Conservation (phyloP, 1,140 invertebrate genomes). For the Philopotamus ludificatus region DNA sequence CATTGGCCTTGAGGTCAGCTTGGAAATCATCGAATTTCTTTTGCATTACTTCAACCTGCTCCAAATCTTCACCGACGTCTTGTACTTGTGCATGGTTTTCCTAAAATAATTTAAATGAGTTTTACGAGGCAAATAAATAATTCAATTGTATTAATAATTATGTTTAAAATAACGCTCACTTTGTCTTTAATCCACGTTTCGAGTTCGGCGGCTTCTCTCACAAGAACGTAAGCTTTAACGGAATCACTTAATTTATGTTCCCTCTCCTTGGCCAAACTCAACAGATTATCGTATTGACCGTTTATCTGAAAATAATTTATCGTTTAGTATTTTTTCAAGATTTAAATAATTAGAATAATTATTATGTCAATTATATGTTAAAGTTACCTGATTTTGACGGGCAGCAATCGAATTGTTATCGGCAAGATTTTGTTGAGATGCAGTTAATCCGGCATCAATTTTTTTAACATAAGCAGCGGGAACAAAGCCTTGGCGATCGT, state of each 20-base stretch:
- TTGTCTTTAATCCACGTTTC: slow-evolving; percentile 98
- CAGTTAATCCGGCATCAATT: slow-evolving; percentile 87
- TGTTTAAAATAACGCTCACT: slow-evolving; percentile 45
- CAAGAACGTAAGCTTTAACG: slow-evolving; percentile 95
- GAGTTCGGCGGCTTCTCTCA: slow-evolving; percentile 97
- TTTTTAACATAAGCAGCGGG: slow-evolving; percentile 99
- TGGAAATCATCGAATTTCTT: slow-evolving; percentile 99
- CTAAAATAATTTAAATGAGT: slow-evolving; percentile 42
- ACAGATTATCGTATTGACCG: slow-evolving; percentile 85
- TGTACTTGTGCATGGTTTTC: slow-evolving; percentile 88
- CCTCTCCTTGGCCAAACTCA: slow-evolving; percentile 86
- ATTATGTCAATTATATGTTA: too few relatives aligned
- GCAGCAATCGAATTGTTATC: slow-evolving; percentile 93
- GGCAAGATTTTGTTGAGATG: slow-evolving; percentile 93
- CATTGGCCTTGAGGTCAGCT: slow-evolving; percentile 95
- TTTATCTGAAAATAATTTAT: slow-evolving; percentile 66
- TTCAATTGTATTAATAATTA: slow-evolving; percentile 1
- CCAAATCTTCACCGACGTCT: slow-evolving; percentile 94
- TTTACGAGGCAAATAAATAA: not conserved
- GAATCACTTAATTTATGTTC: slow-evolving; percentile 97
- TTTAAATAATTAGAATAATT: not conserved
- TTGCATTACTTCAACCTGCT: slow-evolving; percentile 98
- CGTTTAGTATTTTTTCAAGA: too few relatives aligned
- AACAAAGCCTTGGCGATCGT: slow-evolving; percentile 97
- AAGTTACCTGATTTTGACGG: slow-evolving; percentile 81